phyloP scores from a whole-genome alignment of 2,797 vertebrate species.

The Simalia tracyae region DNA sequence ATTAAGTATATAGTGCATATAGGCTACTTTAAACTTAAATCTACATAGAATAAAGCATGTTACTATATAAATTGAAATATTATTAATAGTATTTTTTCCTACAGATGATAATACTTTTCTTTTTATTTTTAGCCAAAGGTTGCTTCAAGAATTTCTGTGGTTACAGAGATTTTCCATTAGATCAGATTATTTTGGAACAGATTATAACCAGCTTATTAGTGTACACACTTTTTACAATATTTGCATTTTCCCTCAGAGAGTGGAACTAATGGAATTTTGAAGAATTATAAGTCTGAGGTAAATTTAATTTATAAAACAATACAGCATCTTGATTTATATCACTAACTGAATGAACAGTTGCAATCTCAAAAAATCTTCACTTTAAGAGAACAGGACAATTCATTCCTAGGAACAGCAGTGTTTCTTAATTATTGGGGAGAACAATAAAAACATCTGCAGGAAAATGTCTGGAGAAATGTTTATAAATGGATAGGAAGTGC shows the following conservation, averaged over 20 bases:
- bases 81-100: background rate
- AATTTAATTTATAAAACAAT: slow-evolving; percentile 5
- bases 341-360: background rate
- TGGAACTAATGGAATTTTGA: background rate
- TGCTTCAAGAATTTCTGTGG: background rate
- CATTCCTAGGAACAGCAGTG: background rate
- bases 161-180: background rate
- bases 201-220: background rate
- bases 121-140: background rate
- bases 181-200: background rate
- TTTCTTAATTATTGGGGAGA: background rate
- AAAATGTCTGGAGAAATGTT: background rate
- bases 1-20: background rate
- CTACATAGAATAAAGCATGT: background rate
- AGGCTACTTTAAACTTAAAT: background rate
- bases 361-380: background rate
- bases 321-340: background rate
- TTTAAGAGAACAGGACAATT: background rate
- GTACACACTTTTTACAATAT: background rate
- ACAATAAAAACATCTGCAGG: background rate
- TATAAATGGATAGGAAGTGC: background rate
- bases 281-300: background rate
- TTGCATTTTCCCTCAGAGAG: background rate
- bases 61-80: background rate
- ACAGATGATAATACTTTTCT: background rate